A percentile compares a stretch with the other conserved stretches of the same genome.
Conservation (phyloP, 2,113 vertebrate genomes). For the Crypturellus undulatus region DNA sequence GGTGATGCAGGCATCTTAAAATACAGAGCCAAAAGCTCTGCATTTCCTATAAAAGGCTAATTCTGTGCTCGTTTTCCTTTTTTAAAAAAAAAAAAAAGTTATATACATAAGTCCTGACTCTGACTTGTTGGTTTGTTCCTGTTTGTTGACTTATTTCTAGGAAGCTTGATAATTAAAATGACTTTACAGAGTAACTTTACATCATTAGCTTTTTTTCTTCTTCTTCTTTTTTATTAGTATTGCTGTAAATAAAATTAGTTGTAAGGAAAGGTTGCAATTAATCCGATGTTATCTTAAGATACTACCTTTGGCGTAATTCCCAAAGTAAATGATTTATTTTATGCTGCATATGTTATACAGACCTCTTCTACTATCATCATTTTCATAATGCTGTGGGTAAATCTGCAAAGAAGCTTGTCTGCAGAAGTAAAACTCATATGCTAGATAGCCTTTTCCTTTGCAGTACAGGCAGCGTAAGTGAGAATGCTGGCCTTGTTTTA, state of each 20-base stretch:
- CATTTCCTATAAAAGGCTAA: background rate
- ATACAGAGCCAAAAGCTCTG: background rate
- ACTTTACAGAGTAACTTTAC: background rate
- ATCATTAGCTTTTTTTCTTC: background rate
- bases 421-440: background rate
- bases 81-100: too few relatives aligned
- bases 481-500: background rate
- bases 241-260: background rate
- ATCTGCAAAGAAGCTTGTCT: background rate
- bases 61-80: background rate
- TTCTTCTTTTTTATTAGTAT: background rate
- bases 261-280: background rate
- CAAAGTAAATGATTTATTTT: background rate
- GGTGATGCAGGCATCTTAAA: background rate
- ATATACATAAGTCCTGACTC: background rate
- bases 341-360: background rate
- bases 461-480: background rate
- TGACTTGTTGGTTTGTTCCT: background rate
- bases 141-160: background rate
- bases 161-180: background rate
- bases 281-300: background rate
- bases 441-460: background rate
- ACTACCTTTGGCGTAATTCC: background rate
- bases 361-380: background rate
- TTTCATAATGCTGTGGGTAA: background rate